Evolutionary conservation across 2,888 invertebrate genomes (phyloP).

Genomic region (Chloroclysta siterata): DNA sequence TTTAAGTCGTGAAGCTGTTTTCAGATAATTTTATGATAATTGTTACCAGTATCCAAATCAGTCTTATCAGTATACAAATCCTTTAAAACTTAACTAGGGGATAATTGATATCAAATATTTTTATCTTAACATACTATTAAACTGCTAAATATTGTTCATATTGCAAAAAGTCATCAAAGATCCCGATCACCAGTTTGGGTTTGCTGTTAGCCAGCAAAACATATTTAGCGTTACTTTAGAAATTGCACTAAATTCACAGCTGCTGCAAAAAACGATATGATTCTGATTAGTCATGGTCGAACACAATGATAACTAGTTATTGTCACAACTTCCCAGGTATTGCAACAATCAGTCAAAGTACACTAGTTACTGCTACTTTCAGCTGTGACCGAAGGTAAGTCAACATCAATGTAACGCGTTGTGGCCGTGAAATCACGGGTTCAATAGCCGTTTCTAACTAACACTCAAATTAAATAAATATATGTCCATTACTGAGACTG

Average conservation of each 20-base stretch:
- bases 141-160: too few relatives aligned
- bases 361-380: conserved; percentile 50
- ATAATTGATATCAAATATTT: too few relatives aligned
- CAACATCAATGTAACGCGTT: conserved; percentile 84
- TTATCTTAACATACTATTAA: too few relatives aligned
- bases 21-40: too few relatives aligned
- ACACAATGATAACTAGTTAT: conserved; percentile 18
- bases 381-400: conserved; percentile 85
- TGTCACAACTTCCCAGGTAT: conserved; percentile 6
- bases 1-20: too few relatives aligned
- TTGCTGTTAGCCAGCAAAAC: too few relatives aligned
- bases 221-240: background rate
- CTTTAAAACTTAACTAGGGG: too few relatives aligned
- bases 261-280: conserved; percentile 22
- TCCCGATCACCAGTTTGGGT: too few relatives aligned
- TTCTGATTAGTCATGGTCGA: conserved; percentile 18
- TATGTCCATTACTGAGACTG: too few relatives aligned
- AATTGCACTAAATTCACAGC: background rate
- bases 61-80: too few relatives aligned
- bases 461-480: background rate
- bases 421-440: conserved; percentile 78
- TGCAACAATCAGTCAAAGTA: conserved; percentile 31
- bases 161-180: too few relatives aligned
- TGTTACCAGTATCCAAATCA: too few relatives aligned
- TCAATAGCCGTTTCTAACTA: conserved; percentile 71